phyloP scores from a whole-genome alignment of 2,888 invertebrate genomes.

The Tetragnatha montana region DNA sequence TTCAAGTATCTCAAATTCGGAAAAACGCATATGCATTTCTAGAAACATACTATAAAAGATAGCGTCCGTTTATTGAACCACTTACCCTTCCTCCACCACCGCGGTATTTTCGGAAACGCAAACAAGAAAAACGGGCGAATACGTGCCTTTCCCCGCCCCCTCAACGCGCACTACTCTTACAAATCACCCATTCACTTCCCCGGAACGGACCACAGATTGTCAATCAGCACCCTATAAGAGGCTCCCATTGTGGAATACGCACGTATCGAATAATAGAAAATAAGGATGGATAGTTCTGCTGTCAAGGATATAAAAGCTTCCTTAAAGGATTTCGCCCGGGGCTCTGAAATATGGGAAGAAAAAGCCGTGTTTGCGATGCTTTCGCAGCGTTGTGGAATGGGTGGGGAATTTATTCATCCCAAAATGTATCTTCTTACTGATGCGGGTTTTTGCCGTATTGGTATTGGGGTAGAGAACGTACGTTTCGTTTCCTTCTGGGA shows the following conservation, averaged over 20 bases:
- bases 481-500: not conserved
- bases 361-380: slow-evolving; percentile 19
- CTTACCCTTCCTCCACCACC: not conserved
- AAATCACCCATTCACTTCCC: not conserved
- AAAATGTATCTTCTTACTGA: slow-evolving; percentile 18
- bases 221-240: not conserved
- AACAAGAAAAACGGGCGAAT: not conserved
- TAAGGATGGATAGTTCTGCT: slow-evolving; percentile 9
- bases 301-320: slow-evolving; percentile 13
- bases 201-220: not conserved
- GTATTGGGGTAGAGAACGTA: not conserved
- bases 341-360: slow-evolving; percentile 3
- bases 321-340: slow-evolving; percentile 13
- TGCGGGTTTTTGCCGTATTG: not conserved
- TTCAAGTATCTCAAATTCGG: no score
- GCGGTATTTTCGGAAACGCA: not conserved
- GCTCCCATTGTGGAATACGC: slow-evolving; percentile 1
- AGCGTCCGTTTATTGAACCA: no score
- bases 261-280: not conserved
- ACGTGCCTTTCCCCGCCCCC: not conserved
- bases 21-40: no score
- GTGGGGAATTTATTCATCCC: slow-evolving; percentile 13
- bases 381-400: not conserved
- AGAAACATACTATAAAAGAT: no score
- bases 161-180: not conserved